Conservation (phyloP, 2,113 vertebrate species). For the Microtus richardsoni region DNA sequence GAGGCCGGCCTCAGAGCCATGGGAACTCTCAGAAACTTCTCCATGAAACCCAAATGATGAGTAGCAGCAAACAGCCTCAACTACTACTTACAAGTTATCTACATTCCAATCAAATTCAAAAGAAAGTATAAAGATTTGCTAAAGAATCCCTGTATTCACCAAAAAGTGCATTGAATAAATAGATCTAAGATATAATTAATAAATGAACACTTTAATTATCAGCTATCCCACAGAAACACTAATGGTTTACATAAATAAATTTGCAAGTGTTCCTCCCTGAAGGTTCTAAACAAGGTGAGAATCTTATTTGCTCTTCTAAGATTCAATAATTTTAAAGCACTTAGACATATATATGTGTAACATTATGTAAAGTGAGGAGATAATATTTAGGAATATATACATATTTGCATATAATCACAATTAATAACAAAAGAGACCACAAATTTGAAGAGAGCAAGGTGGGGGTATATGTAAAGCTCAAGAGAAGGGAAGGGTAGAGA, state of each 20-base stretch:
- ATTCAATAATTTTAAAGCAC: background rate
- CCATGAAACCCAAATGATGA: background rate
- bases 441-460: background rate
- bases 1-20: background rate
- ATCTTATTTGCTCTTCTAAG: background rate
- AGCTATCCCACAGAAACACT: background rate
- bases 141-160: background rate
- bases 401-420: background rate
- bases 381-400: background rate
- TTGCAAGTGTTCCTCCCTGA: background rate
- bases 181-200: background rate
- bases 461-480: background rate
- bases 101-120: background rate
- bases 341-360: no score
- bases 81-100: background rate
- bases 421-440: background rate
- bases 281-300: slow-evolving; percentile 1
- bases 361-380: background rate
- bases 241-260: background rate
- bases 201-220: background rate
- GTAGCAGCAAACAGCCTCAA: background rate
- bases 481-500: accelerated
- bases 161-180: background rate
- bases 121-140: background rate
- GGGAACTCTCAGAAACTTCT: background rate